Conservation (phyloP, 1,140 invertebrate species). For the Aleiodes sp. region DNA sequence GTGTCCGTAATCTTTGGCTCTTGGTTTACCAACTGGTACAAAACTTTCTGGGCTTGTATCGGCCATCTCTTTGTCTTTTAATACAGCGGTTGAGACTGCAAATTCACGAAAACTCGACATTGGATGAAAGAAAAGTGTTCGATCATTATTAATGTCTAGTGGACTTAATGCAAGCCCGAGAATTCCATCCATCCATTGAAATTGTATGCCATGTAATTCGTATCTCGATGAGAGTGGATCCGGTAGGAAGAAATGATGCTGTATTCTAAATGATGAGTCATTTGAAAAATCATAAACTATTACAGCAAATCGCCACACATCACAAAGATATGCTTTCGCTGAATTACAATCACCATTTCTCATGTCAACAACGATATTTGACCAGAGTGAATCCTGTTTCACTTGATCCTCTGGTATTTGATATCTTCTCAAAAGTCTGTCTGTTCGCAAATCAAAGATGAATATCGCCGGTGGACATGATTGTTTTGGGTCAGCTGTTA, state of each 20-base stretch:
- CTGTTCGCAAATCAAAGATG: conserved; percentile 76
- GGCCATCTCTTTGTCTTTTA: conserved; percentile 69
- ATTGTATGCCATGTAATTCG: conserved; percentile 76
- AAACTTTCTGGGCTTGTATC: conserved; percentile 69
- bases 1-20: conserved; percentile 73
- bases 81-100: conserved; percentile 72
- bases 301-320: conserved; percentile 80
- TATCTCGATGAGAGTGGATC: conserved; percentile 75
- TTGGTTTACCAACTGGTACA: conserved; percentile 69
- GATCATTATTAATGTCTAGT: conserved; percentile 66
- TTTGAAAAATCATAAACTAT: conserved; percentile 75
- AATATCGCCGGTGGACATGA: conserved; percentile 79
- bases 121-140: conserved; percentile 79
- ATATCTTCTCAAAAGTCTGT: conserved; percentile 71
- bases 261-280: conserved; percentile 75
- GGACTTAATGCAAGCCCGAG: conserved; percentile 79
- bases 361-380: conserved; percentile 79
- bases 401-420: conserved; percentile 73
- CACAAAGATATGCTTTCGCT: conserved; percentile 75
- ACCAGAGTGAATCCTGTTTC: conserved; percentile 77
- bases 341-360: conserved; percentile 71
- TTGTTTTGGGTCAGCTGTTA: conserved; percentile 73
- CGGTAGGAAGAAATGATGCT: conserved; percentile 79
- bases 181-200: conserved; percentile 84
- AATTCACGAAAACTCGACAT: conserved; percentile 83